These are phyloP conservation scores for Dissostichus mawsoni DNA, from an alignment of 2,113 vertebrate genomes.

Conservation along the genomic window DNA sequence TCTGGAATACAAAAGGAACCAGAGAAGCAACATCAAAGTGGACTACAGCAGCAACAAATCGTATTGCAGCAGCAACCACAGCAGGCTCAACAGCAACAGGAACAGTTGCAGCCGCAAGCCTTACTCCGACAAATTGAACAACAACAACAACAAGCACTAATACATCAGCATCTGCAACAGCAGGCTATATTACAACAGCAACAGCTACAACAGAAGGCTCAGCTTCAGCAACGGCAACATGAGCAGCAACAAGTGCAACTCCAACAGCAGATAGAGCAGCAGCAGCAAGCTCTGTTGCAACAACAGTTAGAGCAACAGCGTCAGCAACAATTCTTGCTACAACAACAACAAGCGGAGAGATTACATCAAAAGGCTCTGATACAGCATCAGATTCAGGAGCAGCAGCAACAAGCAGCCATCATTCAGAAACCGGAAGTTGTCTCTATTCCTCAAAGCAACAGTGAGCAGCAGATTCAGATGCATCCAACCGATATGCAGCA, in stretches of 20 bases:
- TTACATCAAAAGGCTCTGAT: slow-evolving; percentile 68
- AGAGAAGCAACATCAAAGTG: slow-evolving; percentile 60
- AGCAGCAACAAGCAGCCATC: slow-evolving; percentile 69
- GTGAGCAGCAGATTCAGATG: slow-evolving; percentile 70
- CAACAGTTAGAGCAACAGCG: slow-evolving; percentile 76
- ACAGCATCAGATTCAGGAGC: slow-evolving; percentile 73
- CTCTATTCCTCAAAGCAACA: slow-evolving; percentile 53
- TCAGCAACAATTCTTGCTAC: slow-evolving; percentile 75
- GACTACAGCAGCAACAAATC: slow-evolving; percentile 59
- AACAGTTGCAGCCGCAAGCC: slow-evolving; percentile 67
- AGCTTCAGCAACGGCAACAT: slow-evolving; percentile 66
- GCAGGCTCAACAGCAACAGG: slow-evolving; percentile 61
- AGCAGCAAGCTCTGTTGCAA: slow-evolving; percentile 72
- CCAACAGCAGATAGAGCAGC: slow-evolving; percentile 68
- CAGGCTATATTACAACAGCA: slow-evolving; percentile 72
- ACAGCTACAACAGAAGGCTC: slow-evolving; percentile 67
- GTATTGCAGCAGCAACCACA: slow-evolving; percentile 56
- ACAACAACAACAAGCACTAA: slow-evolving; percentile 61
- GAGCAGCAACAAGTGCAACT: slow-evolving; percentile 72
- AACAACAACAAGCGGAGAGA: slow-evolving; percentile 67
- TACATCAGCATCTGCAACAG: slow-evolving; percentile 73
- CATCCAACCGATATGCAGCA: slow-evolving; percentile 63
- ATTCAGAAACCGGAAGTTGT: slow-evolving; percentile 64
- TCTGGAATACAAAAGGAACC: slow-evolving; percentile 68
- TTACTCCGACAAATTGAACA: slow-evolving; percentile 73